Base-by-base conservation (phyloP, 2,797 vertebrate genomes). In the Spinibarbus caldwelli region DNA sequence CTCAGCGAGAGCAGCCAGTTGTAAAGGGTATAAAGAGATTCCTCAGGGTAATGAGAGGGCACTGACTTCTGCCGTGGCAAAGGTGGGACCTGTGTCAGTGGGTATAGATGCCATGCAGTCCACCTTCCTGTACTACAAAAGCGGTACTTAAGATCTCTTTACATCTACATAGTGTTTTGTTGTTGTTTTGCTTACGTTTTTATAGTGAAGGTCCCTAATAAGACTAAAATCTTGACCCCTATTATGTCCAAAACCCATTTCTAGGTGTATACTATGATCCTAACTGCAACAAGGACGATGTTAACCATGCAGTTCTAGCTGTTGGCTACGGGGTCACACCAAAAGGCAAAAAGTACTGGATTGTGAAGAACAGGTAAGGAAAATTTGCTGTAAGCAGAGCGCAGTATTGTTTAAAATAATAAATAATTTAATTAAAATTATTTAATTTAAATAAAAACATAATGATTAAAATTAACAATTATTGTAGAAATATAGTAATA, bases 351-450 rank as follows among this genome's bases (percentile, higher is more conserved):
- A 98, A 98, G 87, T 97, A 94, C 92, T 99, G 97, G 97, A 98
- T 99, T 85, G 88, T 99, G 86, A 99, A 99, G 94, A 99, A 99
- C 97, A 99, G 98, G 98, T 99, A 92, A 0, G 26, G 29, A 54
- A 72, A 67, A 77, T 64, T 15, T 31, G 6, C 15, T 64, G 29
- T 26, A 15, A 64, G 26, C 14, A 31, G 15, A 57, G 34, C 26
- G 4, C 4, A n/a, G 5, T 11, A 23, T 52, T 34, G 47, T n/a
- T 14, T 59, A 26, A 78, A 64, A 66, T 79, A 64, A 21, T 43
- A 45, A 79, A 45, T 19, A 52, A n/a, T n/a, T n/a, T n/a, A n/a
- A n/a, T n/a, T n/a, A n/a, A n/a, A 47, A 72, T 45, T 0, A 72
- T n/a, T 70, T 12, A 23, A 68, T 36, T 45, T 47, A 15, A 47